phyloP scores from a whole-genome alignment of 35 echinoderm and acorn worm species.

The Lytechinus variegatus region DNA sequence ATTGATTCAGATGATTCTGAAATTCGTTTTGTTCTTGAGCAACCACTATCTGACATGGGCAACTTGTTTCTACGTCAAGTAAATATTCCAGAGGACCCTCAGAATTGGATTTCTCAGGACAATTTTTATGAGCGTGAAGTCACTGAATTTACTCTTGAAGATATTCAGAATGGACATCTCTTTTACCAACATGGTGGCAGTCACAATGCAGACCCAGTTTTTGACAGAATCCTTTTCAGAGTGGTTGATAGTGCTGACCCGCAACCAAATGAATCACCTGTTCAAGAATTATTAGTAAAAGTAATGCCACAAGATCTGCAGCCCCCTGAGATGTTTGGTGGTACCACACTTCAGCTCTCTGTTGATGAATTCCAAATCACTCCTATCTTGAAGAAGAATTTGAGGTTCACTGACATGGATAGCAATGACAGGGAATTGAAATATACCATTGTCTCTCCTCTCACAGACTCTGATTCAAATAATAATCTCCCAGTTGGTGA shows the following conservation, averaged over 20 bases:
- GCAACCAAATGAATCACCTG: slow-evolving; percentile 86
- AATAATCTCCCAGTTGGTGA: slow-evolving; percentile 84
- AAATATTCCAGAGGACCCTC: slow-evolving; percentile 76
- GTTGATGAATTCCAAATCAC: slow-evolving; percentile 88
- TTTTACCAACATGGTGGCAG: slow-evolving; percentile 78
- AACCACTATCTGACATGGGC: slow-evolving; percentile 75
- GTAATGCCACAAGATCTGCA: slow-evolving; percentile 87
- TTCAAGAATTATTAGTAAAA: slow-evolving; percentile 84
- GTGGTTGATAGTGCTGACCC: slow-evolving; percentile 79
- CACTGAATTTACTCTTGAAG: slow-evolving; percentile 76
- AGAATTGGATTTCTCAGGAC: slow-evolving; percentile 79
- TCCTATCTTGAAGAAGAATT: slow-evolving; percentile 69
- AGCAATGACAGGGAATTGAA: slow-evolving; percentile 89
- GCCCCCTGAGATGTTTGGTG: slow-evolving; percentile 84
- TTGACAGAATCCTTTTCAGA: slow-evolving; percentile 88
- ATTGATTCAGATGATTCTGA: slow-evolving; percentile 87
- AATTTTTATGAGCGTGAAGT: slow-evolving; percentile 76
- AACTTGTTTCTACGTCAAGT: slow-evolving; percentile 68
- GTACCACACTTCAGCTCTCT: slow-evolving; percentile 71
- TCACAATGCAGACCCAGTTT: slow-evolving; percentile 70
- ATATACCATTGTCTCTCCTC: slow-evolving; percentile 77
- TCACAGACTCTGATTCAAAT: slow-evolving; percentile 68
- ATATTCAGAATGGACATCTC: slow-evolving; percentile 72
- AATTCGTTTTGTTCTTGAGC: slow-evolving; percentile 88
- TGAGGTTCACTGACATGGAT: slow-evolving; percentile 92